Evolutionary conservation across 64 coral and sea anemone genomes (phyloP).

Genomic region (Dendrophyllia cribrosa): DNA sequence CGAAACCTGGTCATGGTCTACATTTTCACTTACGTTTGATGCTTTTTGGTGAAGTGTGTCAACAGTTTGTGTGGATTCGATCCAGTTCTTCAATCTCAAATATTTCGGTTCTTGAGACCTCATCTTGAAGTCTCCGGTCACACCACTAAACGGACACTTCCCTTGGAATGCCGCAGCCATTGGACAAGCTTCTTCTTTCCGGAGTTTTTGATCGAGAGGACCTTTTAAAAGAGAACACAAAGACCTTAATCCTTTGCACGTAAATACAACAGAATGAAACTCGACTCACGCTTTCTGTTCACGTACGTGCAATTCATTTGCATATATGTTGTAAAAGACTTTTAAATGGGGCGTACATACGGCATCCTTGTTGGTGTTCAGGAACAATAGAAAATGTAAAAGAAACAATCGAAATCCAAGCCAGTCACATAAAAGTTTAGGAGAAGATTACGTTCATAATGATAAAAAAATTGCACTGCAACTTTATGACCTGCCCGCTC

Average conservation of each 20-base stretch:
- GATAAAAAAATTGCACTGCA: too few relatives aligned
- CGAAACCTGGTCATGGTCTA: too few relatives aligned
- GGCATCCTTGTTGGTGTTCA: too few relatives aligned
- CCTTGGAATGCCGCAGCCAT: background rate
- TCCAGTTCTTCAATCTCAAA: constrained; percentile 23
- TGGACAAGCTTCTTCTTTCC: background rate
- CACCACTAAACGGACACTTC: constrained; percentile 13
- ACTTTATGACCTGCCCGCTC: too few relatives aligned
- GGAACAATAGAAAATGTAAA: too few relatives aligned
- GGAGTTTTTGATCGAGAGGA: background rate
- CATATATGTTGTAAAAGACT: too few relatives aligned
- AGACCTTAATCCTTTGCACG: background rate
- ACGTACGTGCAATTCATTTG: too few relatives aligned
- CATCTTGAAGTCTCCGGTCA: background rate
- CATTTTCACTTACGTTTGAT: background rate
- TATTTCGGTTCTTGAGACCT: constrained; percentile 33
- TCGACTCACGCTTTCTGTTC: too few relatives aligned
- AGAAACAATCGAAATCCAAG: too few relatives aligned
- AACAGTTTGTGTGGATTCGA: background rate
- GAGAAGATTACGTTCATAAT: too few relatives aligned
- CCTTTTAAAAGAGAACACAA: background rate
- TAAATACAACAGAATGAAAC: background rate
- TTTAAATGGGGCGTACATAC: too few relatives aligned
- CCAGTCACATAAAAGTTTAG: too few relatives aligned
- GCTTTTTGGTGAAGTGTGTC: constrained; percentile 44